Conservation (phyloP, 2,113 vertebrate species). For the Hemibagrus wyckioides region DNA sequence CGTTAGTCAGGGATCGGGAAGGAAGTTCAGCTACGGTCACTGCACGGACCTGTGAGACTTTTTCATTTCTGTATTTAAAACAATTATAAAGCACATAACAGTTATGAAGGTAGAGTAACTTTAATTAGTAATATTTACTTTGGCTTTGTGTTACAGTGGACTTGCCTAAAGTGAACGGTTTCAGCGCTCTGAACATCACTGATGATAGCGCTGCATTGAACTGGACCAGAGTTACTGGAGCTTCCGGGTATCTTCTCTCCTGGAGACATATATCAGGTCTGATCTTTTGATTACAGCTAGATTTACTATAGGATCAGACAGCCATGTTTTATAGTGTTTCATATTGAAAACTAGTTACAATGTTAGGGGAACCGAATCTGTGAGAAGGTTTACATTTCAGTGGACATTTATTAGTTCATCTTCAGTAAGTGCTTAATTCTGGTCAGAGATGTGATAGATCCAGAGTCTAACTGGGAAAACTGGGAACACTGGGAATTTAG, state of each 20-base stretch:
- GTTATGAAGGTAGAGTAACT: neutral
- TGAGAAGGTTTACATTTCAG: neutral
- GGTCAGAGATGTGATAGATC: neutral
- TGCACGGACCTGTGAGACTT: slow-evolving; percentile 81
- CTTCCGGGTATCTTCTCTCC: slow-evolving; percentile 73
- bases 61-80: neutral
- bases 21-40: slow-evolving; percentile 75
- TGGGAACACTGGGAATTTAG: neutral
- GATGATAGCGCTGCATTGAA: slow-evolving; percentile 74
- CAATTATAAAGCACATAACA: neutral
- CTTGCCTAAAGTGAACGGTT: slow-evolving; percentile 77
- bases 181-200: slow-evolving; percentile 67
- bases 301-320: neutral
- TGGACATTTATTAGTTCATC: neutral
- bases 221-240: slow-evolving; percentile 74
- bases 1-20: slow-evolving; percentile 66
- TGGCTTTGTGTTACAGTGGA: slow-evolving; percentile 68
- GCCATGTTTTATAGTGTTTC: neutral
- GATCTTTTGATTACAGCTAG: neutral
- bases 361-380: neutral
- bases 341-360: neutral
- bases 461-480: neutral
- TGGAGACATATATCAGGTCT: slow-evolving; percentile 84
- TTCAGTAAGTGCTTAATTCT: neutral
- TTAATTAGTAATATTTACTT: neutral